Conservation (phyloP, 2,113 vertebrate species). For the Climacteris rufus region DNA sequence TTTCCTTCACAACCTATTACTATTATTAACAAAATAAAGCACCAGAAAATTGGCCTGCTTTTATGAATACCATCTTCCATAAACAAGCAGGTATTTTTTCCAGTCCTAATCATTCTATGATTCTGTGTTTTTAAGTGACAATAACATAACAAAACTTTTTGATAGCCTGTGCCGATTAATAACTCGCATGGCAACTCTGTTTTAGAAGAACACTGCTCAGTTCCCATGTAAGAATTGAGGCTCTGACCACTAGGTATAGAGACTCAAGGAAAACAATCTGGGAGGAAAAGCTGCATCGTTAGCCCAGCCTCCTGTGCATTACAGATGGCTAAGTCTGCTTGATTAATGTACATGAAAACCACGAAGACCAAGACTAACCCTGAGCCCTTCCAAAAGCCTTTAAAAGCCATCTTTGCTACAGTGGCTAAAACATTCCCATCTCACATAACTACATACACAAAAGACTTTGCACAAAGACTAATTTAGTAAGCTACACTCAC, state of each 20-base stretch:
- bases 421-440: not conserved
- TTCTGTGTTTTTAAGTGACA: not conserved
- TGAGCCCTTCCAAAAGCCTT: not conserved
- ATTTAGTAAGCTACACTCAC: not conserved
- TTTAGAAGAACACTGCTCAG: not conserved
- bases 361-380: not conserved
- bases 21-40: not conserved
- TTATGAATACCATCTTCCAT: not conserved
- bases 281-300: not conserved
- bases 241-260: not conserved
- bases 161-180: not conserved
- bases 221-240: not conserved
- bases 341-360: not conserved
- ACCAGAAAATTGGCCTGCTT: not conserved
- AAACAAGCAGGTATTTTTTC: not conserved
- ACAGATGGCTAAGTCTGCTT: not conserved
- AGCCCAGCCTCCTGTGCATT: not conserved
- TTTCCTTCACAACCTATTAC: not conserved
- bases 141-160: not conserved
- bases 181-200: not conserved
- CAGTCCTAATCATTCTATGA: not conserved
- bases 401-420: not conserved
- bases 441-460: not conserved
- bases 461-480: not conserved
- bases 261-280: not conserved